Evolutionary conservation across 2,113 vertebrate genomes (phyloP), one percentile per base, ranked within the genome.

Genomic region (Silurus glanis): DNA sequence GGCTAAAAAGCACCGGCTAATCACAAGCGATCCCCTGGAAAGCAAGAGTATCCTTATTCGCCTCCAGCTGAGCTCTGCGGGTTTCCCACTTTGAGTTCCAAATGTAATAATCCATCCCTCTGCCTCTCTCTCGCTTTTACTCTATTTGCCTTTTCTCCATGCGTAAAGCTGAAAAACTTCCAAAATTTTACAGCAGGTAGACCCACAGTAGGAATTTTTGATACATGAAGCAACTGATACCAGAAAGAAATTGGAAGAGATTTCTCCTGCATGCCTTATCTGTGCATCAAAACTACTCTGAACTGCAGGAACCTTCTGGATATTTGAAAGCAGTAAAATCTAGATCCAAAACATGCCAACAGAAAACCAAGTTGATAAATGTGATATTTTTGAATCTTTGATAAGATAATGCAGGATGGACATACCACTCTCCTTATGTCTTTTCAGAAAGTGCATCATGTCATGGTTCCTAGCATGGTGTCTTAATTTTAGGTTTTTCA

Each of bases 21-120:
- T 71, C 81, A 37, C 45, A 23, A 23, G 81, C 88, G 28, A 80
- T 80, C 78, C 82, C 53, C 25, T 62, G 4, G 37, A 84, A 58
- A 25, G 14, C 2, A 23, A 51, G 51, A 71, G 45, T 51, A 78
- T 81, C 56, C 49, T 80, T 78, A 49, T 58, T 62, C 25, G 9
- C 47, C 67, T 86, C 78, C 76, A 69, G 62, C 82, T 58, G 66
- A 47, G 74, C 74, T 89, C 80, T 49, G 55, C 47, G 19, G 82
- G 80, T 86, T 87, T 83, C 37, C 64, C 53, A 59, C 80, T 85
- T 79, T 59, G 51, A 80, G 37, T 78, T 67, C n/a, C 71, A 85
- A 66, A 85, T 87, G 88, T 89, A 75, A 78, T 80, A 74, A 71
- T 85, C 61, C 45, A 45, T 78, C 61, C 67, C 56, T 67, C 85